Percentiles rank a stretch among this genome's conserved stretches.
These are phyloP conservation scores for Drosophila flavopinicola DNA, from an alignment of 2,888 invertebrate genomes.

Conservation along the genomic window DNA sequence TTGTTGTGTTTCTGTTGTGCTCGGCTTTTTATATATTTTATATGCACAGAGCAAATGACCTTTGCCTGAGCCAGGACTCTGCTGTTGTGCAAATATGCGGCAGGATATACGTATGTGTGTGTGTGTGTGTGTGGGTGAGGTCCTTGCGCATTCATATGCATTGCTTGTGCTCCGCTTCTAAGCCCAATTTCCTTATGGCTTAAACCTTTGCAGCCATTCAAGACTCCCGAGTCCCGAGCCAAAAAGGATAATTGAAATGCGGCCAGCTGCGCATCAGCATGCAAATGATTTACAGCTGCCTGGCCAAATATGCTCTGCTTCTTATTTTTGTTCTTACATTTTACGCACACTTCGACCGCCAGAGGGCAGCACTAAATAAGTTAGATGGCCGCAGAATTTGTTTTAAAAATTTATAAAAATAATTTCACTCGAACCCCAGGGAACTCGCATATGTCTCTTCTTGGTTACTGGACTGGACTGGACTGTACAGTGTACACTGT, in stretches of 20 bases:
- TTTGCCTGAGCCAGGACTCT: constrained; percentile 50
- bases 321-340: constrained; percentile 9
- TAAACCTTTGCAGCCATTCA: constrained; percentile 58
- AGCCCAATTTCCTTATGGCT: constrained; percentile 57
- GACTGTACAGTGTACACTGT: constrained; percentile 21
- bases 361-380: constrained; percentile 42
- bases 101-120: constrained; percentile 36
- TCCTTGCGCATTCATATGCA: constrained; percentile 54
- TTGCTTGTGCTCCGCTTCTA: constrained; percentile 47
- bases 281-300: constrained; percentile 68
- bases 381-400: constrained; percentile 55
- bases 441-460: constrained; percentile 54
- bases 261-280: constrained; percentile 61
- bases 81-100: constrained; percentile 59
- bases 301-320: no score
- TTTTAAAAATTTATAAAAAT: constrained; percentile 66
- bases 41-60: constrained; percentile 56
- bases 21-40: constrained; percentile 52
- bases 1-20: constrained; percentile 56
- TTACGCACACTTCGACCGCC: neutral
- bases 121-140: constrained; percentile 20
- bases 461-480: neutral
- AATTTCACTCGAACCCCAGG: constrained; percentile 45
- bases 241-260: constrained; percentile 73
- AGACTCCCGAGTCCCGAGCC: constrained; percentile 21